These are phyloP conservation scores for Xyrichtys novacula DNA, from an alignment of 2,797 vertebrate species.

Conservation along the genomic window DNA sequence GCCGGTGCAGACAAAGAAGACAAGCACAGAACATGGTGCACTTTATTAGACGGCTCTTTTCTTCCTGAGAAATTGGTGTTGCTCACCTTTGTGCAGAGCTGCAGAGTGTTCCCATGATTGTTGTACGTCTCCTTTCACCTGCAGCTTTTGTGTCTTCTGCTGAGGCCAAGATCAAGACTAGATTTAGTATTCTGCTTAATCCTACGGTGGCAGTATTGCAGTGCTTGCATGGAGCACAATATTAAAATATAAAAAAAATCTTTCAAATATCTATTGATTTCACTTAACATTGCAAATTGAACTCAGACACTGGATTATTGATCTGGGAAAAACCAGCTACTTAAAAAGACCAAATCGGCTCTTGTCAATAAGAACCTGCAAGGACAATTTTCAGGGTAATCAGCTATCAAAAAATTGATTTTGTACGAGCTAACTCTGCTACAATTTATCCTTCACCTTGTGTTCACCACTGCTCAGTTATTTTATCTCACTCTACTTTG, in stretches of 20 bases:
- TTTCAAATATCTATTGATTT: too few species aligned
- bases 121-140: neutral
- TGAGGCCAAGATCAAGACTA: neutral
- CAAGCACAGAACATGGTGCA: neutral
- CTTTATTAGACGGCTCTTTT: neutral
- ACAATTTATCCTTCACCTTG: slow-evolving; percentile 9
- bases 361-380: too few species aligned
- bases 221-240: neutral
- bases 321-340: too few species aligned
- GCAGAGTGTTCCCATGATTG: neutral
- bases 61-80: neutral
- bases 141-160: neutral
- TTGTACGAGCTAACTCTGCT: too few species aligned
- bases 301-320: too few species aligned
- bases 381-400: too few species aligned
- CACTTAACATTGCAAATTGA: too few species aligned
- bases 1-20: neutral
- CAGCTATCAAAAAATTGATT: too few species aligned
- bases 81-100: neutral
- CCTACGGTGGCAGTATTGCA: too few species aligned
- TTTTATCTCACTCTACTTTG: slow-evolving; percentile 25
- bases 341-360: too few species aligned
- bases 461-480: too few species aligned
- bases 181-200: neutral
- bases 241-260: neutral